These are phyloP conservation scores for Numida meleagris DNA, from an alignment of 2,113 vertebrate genomes.

Conservation along the genomic window DNA sequence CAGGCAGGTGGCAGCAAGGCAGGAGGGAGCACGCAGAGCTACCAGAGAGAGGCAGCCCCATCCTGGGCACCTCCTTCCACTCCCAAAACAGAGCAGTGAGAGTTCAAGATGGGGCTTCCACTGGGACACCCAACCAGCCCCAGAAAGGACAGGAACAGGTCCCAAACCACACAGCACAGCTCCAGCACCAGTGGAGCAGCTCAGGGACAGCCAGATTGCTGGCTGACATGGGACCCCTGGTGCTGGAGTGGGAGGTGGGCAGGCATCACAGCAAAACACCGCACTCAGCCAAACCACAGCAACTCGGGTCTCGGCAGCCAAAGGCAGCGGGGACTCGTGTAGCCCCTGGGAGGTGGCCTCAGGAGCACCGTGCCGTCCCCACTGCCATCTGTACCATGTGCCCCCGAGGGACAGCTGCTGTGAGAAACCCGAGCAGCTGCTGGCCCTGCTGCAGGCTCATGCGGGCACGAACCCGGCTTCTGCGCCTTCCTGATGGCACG, in stretches of 20 bases:
- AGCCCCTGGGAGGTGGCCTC: neutral
- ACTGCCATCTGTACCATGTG: neutral
- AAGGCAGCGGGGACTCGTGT: fast-evolving
- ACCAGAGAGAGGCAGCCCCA: neutral
- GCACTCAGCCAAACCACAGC: neutral
- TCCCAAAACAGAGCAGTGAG: fast-evolving
- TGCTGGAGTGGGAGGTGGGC: fast-evolving
- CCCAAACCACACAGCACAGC: neutral
- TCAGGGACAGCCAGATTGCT: neutral
- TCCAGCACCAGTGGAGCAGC: neutral
- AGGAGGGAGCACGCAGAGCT: neutral
- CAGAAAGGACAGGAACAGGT: neutral
- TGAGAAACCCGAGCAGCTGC: neutral
- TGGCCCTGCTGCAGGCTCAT: neutral
- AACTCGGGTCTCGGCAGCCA: neutral
- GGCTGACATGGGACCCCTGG: neutral
- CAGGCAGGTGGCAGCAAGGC: neutral
- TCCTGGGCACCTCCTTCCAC: neutral
- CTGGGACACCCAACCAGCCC: neutral
- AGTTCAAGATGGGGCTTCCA: neutral
- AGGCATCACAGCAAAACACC: neutral
- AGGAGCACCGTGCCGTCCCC: neutral
- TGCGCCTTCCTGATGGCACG: slow-evolving; percentile 86
- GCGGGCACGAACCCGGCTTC: slow-evolving; percentile 82
- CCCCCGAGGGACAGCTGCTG: neutral